Evolutionary conservation across 2,888 invertebrate species (phyloP), one percentile per base, ranked within the genome.

Genomic region (Frankliniella intonsa): DNA sequence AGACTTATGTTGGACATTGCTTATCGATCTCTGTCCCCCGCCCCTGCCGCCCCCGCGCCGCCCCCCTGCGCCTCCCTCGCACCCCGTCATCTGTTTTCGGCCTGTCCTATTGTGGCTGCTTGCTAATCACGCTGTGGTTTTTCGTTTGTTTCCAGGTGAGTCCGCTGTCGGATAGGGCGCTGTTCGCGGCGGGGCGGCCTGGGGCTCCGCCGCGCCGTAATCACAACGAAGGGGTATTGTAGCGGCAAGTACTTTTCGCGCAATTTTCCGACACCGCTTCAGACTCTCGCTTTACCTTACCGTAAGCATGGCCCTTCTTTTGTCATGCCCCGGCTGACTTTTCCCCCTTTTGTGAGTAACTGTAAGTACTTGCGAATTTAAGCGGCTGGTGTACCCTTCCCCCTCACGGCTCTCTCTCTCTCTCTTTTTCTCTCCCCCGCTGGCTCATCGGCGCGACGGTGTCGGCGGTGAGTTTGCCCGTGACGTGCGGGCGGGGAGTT

Each of bases 1-100:
- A 22, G 69, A 76, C 69, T 76, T 76, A 76, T 76, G 69, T 76
- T 76, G 69, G 69, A 76, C 69, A 76, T 76, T 76, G 69, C 69
- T 76, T 25, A 76, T 76, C 69, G 69, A 76, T 76, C 69, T 22
- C 62, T 62, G 62, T 55, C 55, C 55, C 10, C 62, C 17, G 62
- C 17, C 62, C 11, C 62, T 7, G 62, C 62, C 17, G 62, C 17
- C 17, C 62, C 7, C 14, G 12, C 62, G 62, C 62, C 62, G 7
- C 12, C 2, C 38, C 38, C 38, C 38, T 5, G 2, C 38, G 3
- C 38, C 38, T 38, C 55, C 14, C 55, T n/a, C 17, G 55, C 17
- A 17, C n/a, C n/a, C n/a, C n/a, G 55, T 55, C 55, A 55, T 55
- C 55, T 55, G 55, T 55, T 55, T 55, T 22, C 22, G 10, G n/a